phyloP scores from a whole-genome alignment of 2,797 vertebrate genomes.

The Bovichtus diacanthus region DNA sequence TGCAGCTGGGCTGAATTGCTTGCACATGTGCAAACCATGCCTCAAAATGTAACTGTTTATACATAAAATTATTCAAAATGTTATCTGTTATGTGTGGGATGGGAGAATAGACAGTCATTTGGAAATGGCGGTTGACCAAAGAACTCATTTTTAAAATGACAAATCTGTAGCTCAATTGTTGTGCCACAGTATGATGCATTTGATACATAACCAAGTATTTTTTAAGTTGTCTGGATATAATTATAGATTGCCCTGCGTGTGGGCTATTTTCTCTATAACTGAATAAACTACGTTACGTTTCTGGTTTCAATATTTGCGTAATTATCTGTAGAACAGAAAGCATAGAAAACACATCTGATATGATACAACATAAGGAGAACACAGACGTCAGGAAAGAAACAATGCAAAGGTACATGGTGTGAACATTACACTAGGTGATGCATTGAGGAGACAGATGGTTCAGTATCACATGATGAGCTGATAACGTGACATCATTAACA shows the following conservation, averaged over 20 bases:
- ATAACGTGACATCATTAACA: conserved; percentile 45
- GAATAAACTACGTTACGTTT: not conserved
- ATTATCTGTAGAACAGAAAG: not conserved
- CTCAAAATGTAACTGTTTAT: conserved; percentile 22
- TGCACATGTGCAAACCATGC: conserved; percentile 22
- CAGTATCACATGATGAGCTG: conserved; percentile 21
- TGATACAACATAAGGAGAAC: not conserved
- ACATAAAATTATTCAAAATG: conserved; percentile 41
- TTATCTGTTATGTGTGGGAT: conserved; percentile 23
- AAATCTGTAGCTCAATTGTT: conserved; percentile 25
- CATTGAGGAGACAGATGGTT: conserved; percentile 47
- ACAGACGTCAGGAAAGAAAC: not conserved
- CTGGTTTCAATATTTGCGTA: conserved; percentile 1
- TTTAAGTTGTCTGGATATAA: not conserved
- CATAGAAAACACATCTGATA: not conserved
- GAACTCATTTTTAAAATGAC: conserved; percentile 17
- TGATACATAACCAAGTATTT: not conserved
- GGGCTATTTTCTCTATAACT: not conserved
- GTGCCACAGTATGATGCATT: not conserved
- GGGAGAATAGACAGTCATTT: conserved; percentile 18
- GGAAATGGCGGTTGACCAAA: conserved; percentile 14
- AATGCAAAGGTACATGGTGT: not conserved
- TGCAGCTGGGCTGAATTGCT: conserved; percentile 25
- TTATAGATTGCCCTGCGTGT: not conserved
- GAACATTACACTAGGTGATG: conserved; percentile 9